Evolutionary conservation across 2,797 vertebrate genomes (phyloP), one percentile per base, ranked within the genome.

Genomic region (Orestias chungarensis): DNA sequence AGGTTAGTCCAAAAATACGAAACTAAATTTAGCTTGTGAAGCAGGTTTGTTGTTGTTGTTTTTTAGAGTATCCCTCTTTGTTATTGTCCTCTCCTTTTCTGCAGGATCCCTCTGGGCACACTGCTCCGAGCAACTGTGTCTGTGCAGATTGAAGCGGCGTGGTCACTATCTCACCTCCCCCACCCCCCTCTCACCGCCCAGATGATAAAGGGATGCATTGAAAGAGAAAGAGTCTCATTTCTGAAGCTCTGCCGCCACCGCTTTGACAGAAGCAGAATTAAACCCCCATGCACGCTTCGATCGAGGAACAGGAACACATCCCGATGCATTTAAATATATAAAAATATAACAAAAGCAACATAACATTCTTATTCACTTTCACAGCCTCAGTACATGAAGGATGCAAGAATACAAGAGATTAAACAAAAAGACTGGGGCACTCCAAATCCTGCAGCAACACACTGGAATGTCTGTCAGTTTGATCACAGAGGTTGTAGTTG

Each of bases 241-340:
- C 70, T 85, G 79, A 66, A 82, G 92, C 87, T 89, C 86, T 92
- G 81, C 75, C 90, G 93, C 93, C 93, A 59, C 89, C 93, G 49
- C 20, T 57, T 57, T 23, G 66, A 44, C n/a, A 64, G 62, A 29
- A 38, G 25, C 25, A 2, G 23, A 17, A 35, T 3, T 20, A 3
- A 25, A 33, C 3, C 17, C 18, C 27, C 29, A 57, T 33, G 54
- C 27, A 31, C 25, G 38, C 8, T 40, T 35, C 4, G n/a, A 20
- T 15, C 12, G 3, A 14, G 65, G 29, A 40, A 23, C 38, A 25
- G 8, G 59, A 62, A n/a, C 2, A 40, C 59, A 62, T n/a, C 14
- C 23, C n/a, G 38, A 40, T n/a, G 59, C 5, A 25, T 15, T 62
- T 40, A 40, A 25, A n/a, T 12, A 6, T 23, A 50, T 25, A 50